These are phyloP conservation scores for Microctenopoma stevenorrisi DNA, from an alignment of 2,797 vertebrate genomes.

Conservation along the genomic window DNA sequence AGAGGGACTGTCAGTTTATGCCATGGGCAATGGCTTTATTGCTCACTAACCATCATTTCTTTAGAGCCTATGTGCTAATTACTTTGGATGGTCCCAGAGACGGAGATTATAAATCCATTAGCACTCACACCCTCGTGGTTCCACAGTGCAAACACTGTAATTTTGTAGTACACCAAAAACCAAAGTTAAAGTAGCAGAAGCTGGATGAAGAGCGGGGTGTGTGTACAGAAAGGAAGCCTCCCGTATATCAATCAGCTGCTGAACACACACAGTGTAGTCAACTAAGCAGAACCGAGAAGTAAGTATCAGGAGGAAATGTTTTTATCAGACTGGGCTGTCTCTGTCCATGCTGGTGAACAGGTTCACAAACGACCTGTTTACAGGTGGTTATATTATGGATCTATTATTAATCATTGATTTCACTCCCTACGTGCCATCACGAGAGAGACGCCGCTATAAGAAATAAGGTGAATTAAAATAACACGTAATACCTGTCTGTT, in stretches of 20 bases:
- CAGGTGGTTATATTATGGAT: conserved; percentile 10
- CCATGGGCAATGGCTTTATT: conserved; percentile 96
- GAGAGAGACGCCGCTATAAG: conserved; percentile 42
- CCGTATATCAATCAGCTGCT: conserved; percentile 60
- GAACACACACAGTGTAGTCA: conserved; percentile 35
- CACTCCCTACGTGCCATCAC: conserved; percentile 33
- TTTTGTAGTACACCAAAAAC: conserved; percentile 68
- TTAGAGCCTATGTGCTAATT: conserved; percentile 96
- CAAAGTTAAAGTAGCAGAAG: conserved; percentile 64
- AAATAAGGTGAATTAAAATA: conserved; percentile 50
- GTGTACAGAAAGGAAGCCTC: conserved; percentile 42
- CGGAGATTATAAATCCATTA: conserved; percentile 94
- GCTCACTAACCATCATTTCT: conserved; percentile 95
- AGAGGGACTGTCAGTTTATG: conserved; percentile 89
- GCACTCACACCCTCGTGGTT: conserved; percentile 84
- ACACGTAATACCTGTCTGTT: conserved; percentile 56
- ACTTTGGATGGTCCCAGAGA: conserved; percentile 90
- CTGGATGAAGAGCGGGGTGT: conserved; percentile 54
- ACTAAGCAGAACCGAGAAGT: conserved; percentile 40
- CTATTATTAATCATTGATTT: conserved; percentile 43
- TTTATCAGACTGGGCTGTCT: conserved; percentile 24
- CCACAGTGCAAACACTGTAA: conserved; percentile 78
- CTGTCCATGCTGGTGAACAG: conserved; percentile 15
- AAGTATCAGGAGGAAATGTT: conserved; percentile 41
- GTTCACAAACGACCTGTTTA: conserved; percentile 32